These are phyloP conservation scores for Vanacampus margaritifer DNA, from an alignment of 2,113 vertebrate genomes.

Conservation along the genomic window DNA sequence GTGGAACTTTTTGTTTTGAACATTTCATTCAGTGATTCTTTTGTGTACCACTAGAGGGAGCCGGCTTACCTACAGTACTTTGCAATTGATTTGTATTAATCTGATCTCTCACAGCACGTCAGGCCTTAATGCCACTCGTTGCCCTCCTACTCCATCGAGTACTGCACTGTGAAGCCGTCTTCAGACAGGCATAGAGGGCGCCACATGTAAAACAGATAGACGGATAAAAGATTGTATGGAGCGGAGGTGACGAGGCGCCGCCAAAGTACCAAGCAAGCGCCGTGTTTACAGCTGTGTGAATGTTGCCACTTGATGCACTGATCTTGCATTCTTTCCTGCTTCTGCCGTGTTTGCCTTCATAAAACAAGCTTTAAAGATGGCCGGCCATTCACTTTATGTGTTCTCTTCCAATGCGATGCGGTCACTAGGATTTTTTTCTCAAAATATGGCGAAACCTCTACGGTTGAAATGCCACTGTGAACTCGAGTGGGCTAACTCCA, in stretches of 20 bases:
- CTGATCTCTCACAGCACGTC: constrained; percentile 40
- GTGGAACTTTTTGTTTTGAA: no score
- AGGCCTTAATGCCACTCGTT: constrained; percentile 33
- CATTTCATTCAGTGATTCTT: background rate
- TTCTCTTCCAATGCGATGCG: constrained; percentile 16
- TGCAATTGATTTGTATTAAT: background rate
- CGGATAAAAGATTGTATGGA: background rate
- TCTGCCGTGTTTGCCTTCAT: background rate
- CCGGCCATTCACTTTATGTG: constrained; percentile 5
- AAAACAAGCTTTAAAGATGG: constrained; percentile 13
- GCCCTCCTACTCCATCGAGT: constrained; percentile 3
- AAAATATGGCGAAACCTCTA: background rate
- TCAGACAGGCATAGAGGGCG: background rate
- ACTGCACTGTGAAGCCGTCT: constrained; percentile 25
- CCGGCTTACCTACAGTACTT: no score
- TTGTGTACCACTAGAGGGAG: background rate
- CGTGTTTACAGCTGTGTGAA: background rate
- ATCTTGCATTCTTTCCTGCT: background rate
- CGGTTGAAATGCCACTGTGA: background rate
- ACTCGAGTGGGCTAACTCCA: background rate
- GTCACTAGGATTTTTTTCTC: background rate
- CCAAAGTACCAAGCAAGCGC: background rate
- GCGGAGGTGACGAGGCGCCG: background rate
- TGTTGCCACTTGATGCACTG: background rate
- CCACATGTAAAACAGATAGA: background rate